Conservation (phyloP, 2,113 vertebrate genomes). For the Heloderma charlesbogerti region DNA sequence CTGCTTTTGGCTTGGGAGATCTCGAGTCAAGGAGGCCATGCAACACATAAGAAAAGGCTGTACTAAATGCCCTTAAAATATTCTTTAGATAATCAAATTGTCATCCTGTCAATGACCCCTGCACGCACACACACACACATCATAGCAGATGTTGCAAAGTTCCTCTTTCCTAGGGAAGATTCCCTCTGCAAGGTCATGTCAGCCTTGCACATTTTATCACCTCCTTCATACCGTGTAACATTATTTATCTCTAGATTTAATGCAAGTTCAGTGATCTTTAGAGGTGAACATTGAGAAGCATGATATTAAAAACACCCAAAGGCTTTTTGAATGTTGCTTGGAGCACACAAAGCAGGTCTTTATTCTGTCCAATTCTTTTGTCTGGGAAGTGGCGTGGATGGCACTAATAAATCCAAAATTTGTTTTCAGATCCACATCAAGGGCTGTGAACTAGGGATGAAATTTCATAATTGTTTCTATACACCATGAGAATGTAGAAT, state of each 20-base stretch:
- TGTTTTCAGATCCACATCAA: constrained; percentile 60
- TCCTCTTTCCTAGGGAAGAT: not conserved
- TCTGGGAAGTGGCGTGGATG: constrained; percentile 44
- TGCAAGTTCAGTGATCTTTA: constrained; percentile 20
- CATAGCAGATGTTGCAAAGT: not conserved
- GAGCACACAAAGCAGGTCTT: constrained; percentile 47
- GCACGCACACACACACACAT: no score
- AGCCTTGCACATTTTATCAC: not conserved
- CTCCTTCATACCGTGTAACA: constrained; percentile 32
- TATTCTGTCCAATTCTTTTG: constrained; percentile 52
- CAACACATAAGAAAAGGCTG: not conserved
- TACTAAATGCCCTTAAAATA: not conserved
- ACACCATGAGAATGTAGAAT: constrained; percentile 11
- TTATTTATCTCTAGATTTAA: constrained; percentile 55
- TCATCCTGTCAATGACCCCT: no score
- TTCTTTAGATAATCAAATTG: constrained; percentile 28
- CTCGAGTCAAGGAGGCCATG: not conserved
- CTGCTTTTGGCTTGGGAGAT: not conserved
- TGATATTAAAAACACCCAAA: constrained; percentile 44
- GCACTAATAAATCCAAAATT: constrained; percentile 58
- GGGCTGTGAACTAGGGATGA: constrained; percentile 3
- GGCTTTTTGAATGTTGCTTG: constrained; percentile 26
- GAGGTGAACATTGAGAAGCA: constrained; percentile 41
- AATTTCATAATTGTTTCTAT: constrained; percentile 56
- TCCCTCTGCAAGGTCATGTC: not conserved